These are phyloP conservation scores for Epizoanthus rinbou DNA, from an alignment of 92 coral and sea anemone genomes.

Conservation along the genomic window DNA sequence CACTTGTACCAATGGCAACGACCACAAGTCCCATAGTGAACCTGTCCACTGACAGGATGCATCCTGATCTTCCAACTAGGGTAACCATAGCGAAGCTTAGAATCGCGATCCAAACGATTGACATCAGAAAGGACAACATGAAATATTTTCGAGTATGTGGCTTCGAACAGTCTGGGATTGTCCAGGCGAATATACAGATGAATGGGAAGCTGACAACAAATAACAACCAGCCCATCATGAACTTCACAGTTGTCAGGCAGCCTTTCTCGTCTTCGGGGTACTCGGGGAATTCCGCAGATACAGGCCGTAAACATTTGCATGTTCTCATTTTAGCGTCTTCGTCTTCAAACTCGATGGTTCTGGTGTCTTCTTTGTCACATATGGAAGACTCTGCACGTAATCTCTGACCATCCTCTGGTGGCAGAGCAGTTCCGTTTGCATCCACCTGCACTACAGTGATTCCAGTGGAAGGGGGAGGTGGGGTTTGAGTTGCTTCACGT, in stretches of 20 bases:
- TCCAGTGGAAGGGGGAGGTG: constrained; percentile 36
- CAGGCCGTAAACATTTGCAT: constrained; percentile 84
- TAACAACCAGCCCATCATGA: constrained; percentile 77
- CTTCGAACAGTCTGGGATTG: constrained; percentile 95
- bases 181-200: constrained; percentile 91
- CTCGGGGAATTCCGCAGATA: constrained; percentile 79
- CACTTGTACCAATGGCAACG: constrained; percentile 98
- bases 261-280: constrained; percentile 67
- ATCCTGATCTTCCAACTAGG: constrained; percentile 94
- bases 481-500: not conserved
- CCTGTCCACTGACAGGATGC: constrained; percentile 95
- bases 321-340: constrained; percentile 58
- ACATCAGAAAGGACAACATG: constrained; percentile 81
- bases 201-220: constrained; percentile 91
- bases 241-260: constrained; percentile 51
- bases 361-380: constrained; percentile 38
- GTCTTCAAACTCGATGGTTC: constrained; percentile 34
- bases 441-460: constrained; percentile 68
- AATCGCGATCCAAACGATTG: constrained; percentile 97
- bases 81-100: constrained; percentile 98
- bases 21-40: constrained; percentile 99
- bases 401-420: constrained; percentile 34
- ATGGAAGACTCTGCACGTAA: constrained; percentile 48
- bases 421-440: constrained; percentile 66
- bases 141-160: constrained; percentile 95